A percentile compares a stretch with the other conserved stretches of the same genome.
These are phyloP conservation scores for Coreius guichenoti DNA, from an alignment of 2,797 vertebrate genomes.

Conservation along the genomic window DNA sequence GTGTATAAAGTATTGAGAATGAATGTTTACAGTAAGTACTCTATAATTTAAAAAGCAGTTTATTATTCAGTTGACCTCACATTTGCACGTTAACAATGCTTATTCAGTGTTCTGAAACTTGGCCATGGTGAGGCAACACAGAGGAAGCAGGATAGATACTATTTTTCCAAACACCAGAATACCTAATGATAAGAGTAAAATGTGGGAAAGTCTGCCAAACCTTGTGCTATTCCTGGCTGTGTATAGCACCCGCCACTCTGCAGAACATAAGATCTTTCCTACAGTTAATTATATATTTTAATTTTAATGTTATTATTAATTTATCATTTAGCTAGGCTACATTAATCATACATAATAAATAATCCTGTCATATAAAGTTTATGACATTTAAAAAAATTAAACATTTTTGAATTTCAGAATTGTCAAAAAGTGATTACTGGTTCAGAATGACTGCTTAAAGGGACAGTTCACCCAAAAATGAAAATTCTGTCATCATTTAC, in stretches of 20 bases:
- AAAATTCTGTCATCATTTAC: no score
- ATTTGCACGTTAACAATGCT: slow-evolving; percentile 3
- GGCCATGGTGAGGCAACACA: slow-evolving; percentile 14
- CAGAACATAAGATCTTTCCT: neutral
- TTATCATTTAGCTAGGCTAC: no score
- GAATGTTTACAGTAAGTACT: slow-evolving; percentile 23
- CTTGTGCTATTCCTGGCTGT: slow-evolving; percentile 14
- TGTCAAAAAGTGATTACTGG: no score
- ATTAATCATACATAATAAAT: no score
- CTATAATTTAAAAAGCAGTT: slow-evolving; percentile 22
- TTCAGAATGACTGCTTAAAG: no score
- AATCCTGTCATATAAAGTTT: no score
- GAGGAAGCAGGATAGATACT: slow-evolving; percentile 20
- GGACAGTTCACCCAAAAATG: no score
- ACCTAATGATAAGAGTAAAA: slow-evolving; percentile 35
- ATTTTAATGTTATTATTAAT: no score
- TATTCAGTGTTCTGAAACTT: slow-evolving; percentile 22
- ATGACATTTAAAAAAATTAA: no score
- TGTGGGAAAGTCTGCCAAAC: slow-evolving; percentile 38
- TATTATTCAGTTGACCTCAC: neutral
- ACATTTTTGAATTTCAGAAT: no score
- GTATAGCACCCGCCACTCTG: neutral
- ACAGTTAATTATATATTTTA: no score
- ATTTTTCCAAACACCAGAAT: slow-evolving; percentile 39
- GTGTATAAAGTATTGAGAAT: neutral